Base-by-base conservation (phyloP, 35 echinoderm and acorn worm genomes). In the Eucidaris tribuloides region DNA sequence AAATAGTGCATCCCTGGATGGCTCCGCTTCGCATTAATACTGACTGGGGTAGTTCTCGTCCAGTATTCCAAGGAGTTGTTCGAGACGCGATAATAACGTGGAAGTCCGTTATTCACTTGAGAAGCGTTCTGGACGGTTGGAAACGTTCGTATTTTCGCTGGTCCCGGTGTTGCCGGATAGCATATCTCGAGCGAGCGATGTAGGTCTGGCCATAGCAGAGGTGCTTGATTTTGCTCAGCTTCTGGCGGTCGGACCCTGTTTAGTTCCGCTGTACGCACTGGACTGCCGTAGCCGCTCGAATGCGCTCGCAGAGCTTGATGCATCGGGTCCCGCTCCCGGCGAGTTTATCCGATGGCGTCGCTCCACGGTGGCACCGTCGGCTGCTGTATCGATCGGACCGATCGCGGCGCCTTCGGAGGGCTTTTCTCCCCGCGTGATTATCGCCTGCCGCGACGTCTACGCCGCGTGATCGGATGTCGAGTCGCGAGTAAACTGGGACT, bases 291-390 rank as follows among this genome's bases (percentile, higher is more conserved):
- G 65, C 79, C 49, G 80, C 70, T 98, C 95, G 36, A 98, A 98
- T 7, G 86, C 95, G 19, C n/a, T 98, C 90, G 60, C 95, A 98
- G 1, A 98, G 90, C 50, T n/a, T 89, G 86, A 36, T 98, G 95
- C 95, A 98, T 98, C 14, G 90, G 80, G 32, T 93, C 90, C 2
- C 95, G 76, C 62, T 98, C 95, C 34, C 95, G n/a, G 86, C 52
- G 89, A 86, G 68, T 98, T 98, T 15, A 98, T 98, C 0, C 90
- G 86, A 46, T 98, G 80, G 42, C 95, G 86, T 46, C 87, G 78
- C 34, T 86, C 85, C n/a, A 37, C 50, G 13, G 86, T 92, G 4
- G 90, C 63, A 58, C n/a, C 95, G 37, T 33, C 95, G 86, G 27
- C 84, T 81, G 46, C 81, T 86, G 71, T 98, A 96, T 5, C 63